Evolutionary conservation across 2,797 vertebrate species (phyloP), one percentile per base, ranked within the genome.

Genomic region (Helarctos malayanus): DNA sequence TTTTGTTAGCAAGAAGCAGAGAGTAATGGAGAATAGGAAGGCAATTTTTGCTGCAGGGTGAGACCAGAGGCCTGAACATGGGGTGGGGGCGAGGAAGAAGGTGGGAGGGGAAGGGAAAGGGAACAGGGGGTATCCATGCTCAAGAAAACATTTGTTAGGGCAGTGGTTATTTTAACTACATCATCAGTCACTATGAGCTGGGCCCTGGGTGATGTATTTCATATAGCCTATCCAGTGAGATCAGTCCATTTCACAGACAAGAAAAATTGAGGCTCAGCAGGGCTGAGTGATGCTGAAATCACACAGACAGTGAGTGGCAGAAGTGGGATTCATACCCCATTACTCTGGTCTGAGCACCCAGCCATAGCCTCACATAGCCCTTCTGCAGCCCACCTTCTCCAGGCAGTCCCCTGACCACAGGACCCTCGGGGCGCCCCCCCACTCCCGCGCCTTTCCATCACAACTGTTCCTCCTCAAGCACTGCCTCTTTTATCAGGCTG

Each of bases 1-100:
- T 94, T 95, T 97, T 91, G 89, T 75, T 68, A 82, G 84, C 21
- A 38, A 88, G 75, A 91, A 96, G 47, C 45, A 12, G 12, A 35
- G 6, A 21, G 29, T 69, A 27, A 45, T 41, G 61, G 95, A 89
- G 41, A 79, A 61, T 32, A 7, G 56, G 12, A n/a, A 65, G 69
- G 38, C 45, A 10, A 14, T 54, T 16, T 76, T 73, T 78, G 47
- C 68, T 71, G 6, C 52, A 19, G 49, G 52, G 35, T 83, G 32
- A 85, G 68, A 59, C n/a, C 38, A 25, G 69, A 91, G n/a, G 14
- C 25, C 78, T 56, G 49, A 79, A 35, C 5, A 1, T 56, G 27
- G n/a, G 19, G 21, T 56, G 6, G 61, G 49, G 41, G 7, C 75
- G 27, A 79, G 69, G 85, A 83, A 41, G 61, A 81, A 69, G 49